Conservation (phyloP, 1,140 invertebrate genomes). For the Pomacea maculata region DNA sequence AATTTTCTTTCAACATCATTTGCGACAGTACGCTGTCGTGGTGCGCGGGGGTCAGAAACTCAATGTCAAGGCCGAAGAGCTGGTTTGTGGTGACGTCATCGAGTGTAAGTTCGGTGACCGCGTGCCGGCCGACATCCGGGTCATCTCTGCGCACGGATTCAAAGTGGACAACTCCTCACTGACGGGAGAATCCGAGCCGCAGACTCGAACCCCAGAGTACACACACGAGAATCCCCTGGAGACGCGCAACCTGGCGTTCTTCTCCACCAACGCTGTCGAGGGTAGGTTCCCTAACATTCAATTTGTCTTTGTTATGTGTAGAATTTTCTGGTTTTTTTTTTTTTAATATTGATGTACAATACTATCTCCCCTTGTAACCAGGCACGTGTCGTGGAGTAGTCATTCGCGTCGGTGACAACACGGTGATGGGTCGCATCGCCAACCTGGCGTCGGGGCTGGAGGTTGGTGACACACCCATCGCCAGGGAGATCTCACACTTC, state of each 20-base stretch:
- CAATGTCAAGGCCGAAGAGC: slow-evolving; percentile 74
- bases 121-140: slow-evolving; percentile 84
- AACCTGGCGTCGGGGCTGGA: slow-evolving; percentile 95
- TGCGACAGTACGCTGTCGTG: slow-evolving; percentile 88
- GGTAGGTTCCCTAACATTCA: slow-evolving; percentile 64
- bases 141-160: slow-evolving; percentile 76
- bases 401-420: slow-evolving; percentile 96
- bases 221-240: slow-evolving; percentile 96
- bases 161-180: slow-evolving; percentile 76
- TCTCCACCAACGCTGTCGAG: slow-evolving; percentile 97
- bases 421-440: slow-evolving; percentile 98
- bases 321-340: background rate
- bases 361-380: slow-evolving; percentile 20
- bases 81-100: slow-evolving; percentile 84
- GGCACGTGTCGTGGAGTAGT: slow-evolving; percentile 94
- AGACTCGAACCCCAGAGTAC: slow-evolving; percentile 87
- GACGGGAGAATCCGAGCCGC: slow-evolving; percentile 96
- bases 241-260: slow-evolving; percentile 96
- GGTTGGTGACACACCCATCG: slow-evolving; percentile 96
- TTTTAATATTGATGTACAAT: too few relatives aligned
- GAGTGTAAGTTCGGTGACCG: slow-evolving; percentile 85
- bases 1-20: background rate
- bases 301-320: background rate
- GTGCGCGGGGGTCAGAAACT: slow-evolving; percentile 93
- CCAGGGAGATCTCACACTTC: slow-evolving; percentile 98